These are phyloP conservation scores for Geopemphigus sp. DNA, from an alignment of 1,140 invertebrate genomes.

Conservation along the genomic window DNA sequence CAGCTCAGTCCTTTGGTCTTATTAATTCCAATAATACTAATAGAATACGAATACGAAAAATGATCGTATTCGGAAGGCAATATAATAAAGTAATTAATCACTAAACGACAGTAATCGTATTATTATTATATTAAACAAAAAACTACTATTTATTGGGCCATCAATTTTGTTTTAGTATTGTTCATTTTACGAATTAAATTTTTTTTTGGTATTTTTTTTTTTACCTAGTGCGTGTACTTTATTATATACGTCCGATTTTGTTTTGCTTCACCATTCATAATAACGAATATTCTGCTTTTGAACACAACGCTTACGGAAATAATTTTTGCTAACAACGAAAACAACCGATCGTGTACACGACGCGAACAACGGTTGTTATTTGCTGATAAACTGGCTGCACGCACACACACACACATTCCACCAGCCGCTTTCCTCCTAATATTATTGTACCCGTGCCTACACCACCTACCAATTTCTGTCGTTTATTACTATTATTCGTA, in stretches of 20 bases:
- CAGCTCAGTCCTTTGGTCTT: constrained; percentile 25
- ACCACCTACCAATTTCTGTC: not conserved
- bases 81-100: constrained; percentile 21
- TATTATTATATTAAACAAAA: not conserved
- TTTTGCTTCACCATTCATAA: constrained; percentile 38
- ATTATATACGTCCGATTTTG: constrained; percentile 1
- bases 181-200: constrained; percentile 2
- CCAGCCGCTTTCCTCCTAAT: not conserved
- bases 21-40: constrained; percentile 28
- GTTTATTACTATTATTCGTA: not conserved
- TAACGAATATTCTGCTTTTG: constrained; percentile 27
- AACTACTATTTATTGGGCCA: constrained; percentile 49
- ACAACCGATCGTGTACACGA: not conserved
- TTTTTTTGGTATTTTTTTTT: constrained; percentile 22
- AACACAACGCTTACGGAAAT: constrained; percentile 30
- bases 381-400: not conserved
- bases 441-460: constrained; percentile 2
- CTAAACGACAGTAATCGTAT: not conserved
- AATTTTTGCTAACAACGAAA: not conserved
- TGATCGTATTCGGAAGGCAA: not conserved
- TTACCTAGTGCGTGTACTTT: constrained; percentile 1
- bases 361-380: not conserved
- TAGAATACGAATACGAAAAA: not conserved
- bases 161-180: constrained; percentile 35
- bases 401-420: not conserved